Evolutionary conservation across 2,888 invertebrate genomes (phyloP).

Genomic region (Dromius quadrimaculatus): DNA sequence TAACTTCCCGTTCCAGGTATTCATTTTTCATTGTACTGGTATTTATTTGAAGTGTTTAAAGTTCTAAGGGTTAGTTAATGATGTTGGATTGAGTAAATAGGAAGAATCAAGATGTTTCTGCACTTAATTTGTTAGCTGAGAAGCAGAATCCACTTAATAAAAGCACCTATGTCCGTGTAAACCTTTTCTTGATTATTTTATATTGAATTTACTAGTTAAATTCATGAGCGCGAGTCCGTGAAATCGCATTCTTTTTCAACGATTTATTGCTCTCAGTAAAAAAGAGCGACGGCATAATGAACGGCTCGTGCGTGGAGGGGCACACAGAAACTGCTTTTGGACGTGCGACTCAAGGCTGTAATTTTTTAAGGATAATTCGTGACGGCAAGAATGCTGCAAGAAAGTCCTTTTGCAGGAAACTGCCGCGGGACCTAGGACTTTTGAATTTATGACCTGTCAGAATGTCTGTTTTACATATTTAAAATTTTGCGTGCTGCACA

Average conservation of each 20-base stretch:
- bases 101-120: no score
- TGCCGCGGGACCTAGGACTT: constrained; percentile 10
- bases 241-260: constrained; percentile 55
- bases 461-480: constrained; percentile 31
- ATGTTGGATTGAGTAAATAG: constrained; percentile 5
- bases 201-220: no score
- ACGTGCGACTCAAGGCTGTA: constrained; percentile 14
- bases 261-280: constrained; percentile 33
- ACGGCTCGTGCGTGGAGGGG: constrained; percentile 34
- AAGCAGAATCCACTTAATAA: no score
- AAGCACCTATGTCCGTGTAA: no score
- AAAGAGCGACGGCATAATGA: constrained; percentile 37
- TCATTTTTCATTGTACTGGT: constrained; percentile 27
- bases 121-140: no score
- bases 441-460: constrained; percentile 16
- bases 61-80: constrained; percentile 28
- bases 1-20: constrained; percentile 3
- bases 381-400: constrained; percentile 29
- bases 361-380: constrained; percentile 41
- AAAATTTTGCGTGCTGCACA: constrained; percentile 20
- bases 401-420: constrained; percentile 18
- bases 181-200: no score
- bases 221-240: constrained; percentile 55
- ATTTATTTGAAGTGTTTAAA: constrained; percentile 33
- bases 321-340: neutral